Percentiles rank a stretch among this genome's conserved stretches.
phyloP scores from a whole-genome alignment of 1,140 invertebrate genomes.

The Stenopsyche tienmushanensis region DNA sequence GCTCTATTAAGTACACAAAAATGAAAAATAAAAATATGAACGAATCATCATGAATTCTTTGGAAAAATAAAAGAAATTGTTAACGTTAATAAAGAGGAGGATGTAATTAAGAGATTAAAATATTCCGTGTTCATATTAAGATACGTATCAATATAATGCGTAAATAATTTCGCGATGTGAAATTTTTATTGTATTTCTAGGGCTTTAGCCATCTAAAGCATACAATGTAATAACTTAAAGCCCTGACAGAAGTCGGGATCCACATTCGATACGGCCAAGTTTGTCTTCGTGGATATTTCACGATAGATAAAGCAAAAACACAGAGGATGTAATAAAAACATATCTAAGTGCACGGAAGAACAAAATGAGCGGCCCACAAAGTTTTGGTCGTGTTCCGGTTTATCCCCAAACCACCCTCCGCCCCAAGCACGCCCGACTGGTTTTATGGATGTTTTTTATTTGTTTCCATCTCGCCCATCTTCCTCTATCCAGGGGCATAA shows the following conservation, averaged over 20 bases:
- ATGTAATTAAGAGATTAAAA: too few species aligned
- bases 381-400: conserved; percentile 37
- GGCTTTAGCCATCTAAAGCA: too few species aligned
- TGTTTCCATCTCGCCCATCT: conserved; percentile 33
- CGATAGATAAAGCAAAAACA: conserved; percentile 42
- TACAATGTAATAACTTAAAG: too few species aligned
- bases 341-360: conserved; percentile 31
- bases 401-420: conserved; percentile 1
- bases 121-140: too few species aligned
- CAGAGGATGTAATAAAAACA: conserved; percentile 34
- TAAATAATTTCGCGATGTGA: too few species aligned
- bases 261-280: conserved; percentile 30
- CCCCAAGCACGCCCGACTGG: conserved; percentile 13
- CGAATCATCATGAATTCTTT: too few species aligned
- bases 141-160: too few species aligned
- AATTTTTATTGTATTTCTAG: too few species aligned
- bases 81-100: too few species aligned
- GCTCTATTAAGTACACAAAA: too few species aligned
- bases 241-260: neutral
- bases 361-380: conserved; percentile 35
- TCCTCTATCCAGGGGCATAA: conserved; percentile 36
- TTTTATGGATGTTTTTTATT: conserved; percentile 41
- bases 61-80: too few species aligned
- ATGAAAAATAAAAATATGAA: too few species aligned
- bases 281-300: conserved; percentile 34